These are phyloP conservation scores for Habroteleia sp. DNA, from an alignment of 2,888 invertebrate genomes.

Conservation along the genomic window DNA sequence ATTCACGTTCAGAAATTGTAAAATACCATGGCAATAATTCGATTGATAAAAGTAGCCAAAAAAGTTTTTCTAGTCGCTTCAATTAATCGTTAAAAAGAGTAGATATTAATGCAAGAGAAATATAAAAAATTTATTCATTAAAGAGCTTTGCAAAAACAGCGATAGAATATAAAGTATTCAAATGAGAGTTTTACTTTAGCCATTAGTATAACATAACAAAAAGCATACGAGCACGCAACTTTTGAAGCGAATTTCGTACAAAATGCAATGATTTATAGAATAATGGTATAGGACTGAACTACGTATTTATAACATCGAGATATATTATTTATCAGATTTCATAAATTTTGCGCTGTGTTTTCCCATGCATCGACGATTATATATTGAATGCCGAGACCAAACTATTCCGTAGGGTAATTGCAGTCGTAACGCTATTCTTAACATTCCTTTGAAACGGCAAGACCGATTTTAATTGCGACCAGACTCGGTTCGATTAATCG, in stretches of 20 bases:
- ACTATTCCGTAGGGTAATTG: constrained; percentile 20
- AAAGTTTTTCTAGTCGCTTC: no score
- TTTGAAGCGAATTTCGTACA: constrained; percentile 17
- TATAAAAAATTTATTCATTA: no score
- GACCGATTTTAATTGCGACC: constrained; percentile 19
- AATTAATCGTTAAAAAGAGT: no score
- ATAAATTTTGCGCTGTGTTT: constrained; percentile 21
- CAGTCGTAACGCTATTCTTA: constrained; percentile 19
- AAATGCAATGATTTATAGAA: constrained; percentile 29
- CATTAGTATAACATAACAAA: constrained; percentile 15
- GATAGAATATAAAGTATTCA: no score
- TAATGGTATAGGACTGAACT: constrained; percentile 8
- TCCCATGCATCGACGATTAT: constrained; percentile 15
- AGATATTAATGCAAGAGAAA: no score
- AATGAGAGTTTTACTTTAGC: no score
- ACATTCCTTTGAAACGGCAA: constrained; percentile 14
- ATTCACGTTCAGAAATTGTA: no score
- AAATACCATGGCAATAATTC: no score
- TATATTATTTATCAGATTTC: constrained; percentile 37
- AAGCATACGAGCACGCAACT: constrained; percentile 9
- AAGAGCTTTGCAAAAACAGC: no score
- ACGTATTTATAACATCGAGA: constrained; percentile 17
- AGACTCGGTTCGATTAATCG: constrained; percentile 16
- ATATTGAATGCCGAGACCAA: constrained; percentile 1
- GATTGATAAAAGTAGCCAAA: no score